These are phyloP conservation scores for Zalophus californianus DNA, from an alignment of 2,797 vertebrate species.

Conservation along the genomic window DNA sequence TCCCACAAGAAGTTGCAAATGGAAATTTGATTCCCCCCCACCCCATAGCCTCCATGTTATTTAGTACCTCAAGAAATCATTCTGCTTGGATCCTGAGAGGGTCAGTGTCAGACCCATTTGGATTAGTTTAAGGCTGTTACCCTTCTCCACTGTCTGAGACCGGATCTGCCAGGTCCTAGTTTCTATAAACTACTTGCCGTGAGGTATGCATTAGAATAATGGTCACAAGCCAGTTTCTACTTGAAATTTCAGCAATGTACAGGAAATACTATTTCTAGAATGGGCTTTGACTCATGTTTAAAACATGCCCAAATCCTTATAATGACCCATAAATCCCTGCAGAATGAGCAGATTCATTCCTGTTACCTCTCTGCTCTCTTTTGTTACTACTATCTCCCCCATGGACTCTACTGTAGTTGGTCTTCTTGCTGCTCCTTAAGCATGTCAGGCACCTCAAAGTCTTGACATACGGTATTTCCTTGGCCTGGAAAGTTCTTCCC, in stretches of 20 bases:
- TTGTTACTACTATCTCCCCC: neutral
- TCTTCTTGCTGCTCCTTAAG: neutral
- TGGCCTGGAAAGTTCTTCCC: neutral
- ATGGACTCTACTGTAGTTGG: fast-evolving
- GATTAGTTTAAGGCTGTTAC: neutral
- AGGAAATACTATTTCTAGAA: neutral
- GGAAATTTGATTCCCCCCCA: neutral
- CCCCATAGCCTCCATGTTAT: neutral
- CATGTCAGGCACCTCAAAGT: neutral
- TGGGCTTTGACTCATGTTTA: neutral
- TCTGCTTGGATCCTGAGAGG: neutral
- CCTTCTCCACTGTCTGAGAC: neutral
- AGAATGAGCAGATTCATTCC: too few relatives aligned
- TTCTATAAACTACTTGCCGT: neutral
- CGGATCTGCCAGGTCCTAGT: neutral
- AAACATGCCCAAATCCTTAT: neutral
- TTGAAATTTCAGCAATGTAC: neutral
- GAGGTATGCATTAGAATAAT: neutral
- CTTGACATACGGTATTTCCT: neutral
- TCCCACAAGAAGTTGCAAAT: neutral
- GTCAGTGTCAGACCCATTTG: neutral
- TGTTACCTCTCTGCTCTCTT: neutral
- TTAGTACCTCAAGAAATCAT: neutral
- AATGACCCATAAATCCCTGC: neutral
- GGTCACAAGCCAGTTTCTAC: neutral